These are phyloP conservation scores for Macrotrachela quadricornifera DNA, from an alignment of 1,140 invertebrate species.

Conservation along the genomic window DNA sequence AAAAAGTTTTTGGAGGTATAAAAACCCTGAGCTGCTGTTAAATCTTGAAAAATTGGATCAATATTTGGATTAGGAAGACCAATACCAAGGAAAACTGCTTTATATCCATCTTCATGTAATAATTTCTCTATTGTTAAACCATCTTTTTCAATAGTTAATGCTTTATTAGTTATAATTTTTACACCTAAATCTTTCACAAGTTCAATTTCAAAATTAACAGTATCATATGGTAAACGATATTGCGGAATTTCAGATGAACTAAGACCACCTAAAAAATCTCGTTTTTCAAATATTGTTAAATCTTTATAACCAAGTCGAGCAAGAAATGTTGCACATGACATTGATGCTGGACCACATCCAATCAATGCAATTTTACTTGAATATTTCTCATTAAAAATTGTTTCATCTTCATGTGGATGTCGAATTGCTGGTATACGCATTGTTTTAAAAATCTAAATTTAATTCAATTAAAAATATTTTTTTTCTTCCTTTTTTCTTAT, in stretches of 20 bases:
- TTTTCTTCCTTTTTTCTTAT: constrained; percentile 11
- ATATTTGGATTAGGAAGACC: constrained; percentile 67
- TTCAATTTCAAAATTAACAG: constrained; percentile 76
- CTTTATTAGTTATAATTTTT: constrained; percentile 41
- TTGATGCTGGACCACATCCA: constrained; percentile 81
- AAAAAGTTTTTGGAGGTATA: constrained; percentile 85
- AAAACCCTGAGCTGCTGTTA: constrained; percentile 60
- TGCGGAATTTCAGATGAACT: constrained; percentile 87
- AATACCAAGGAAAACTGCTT: constrained; percentile 74
- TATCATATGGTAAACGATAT: constrained; percentile 71
- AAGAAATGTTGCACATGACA: constrained; percentile 85
- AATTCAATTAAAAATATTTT: not conserved
- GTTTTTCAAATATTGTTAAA: constrained; percentile 75
- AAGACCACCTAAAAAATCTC: constrained; percentile 63
- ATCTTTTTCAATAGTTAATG: constrained; percentile 12
- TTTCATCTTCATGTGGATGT: constrained; percentile 37
- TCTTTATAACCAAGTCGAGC: constrained; percentile 71
- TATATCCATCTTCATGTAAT: constrained; percentile 39
- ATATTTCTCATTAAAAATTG: constrained; percentile 35
- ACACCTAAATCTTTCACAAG: constrained; percentile 77
- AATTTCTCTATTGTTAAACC: constrained; percentile 35
- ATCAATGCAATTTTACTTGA: constrained; percentile 61
- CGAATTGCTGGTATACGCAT: constrained; percentile 71
- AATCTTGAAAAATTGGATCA: constrained; percentile 52
- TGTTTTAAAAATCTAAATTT: constrained; percentile 57